Evolutionary conservation across 2,888 invertebrate genomes (phyloP), one percentile per base, ranked within the genome.

Genomic region (Corythucha ciliata): DNA sequence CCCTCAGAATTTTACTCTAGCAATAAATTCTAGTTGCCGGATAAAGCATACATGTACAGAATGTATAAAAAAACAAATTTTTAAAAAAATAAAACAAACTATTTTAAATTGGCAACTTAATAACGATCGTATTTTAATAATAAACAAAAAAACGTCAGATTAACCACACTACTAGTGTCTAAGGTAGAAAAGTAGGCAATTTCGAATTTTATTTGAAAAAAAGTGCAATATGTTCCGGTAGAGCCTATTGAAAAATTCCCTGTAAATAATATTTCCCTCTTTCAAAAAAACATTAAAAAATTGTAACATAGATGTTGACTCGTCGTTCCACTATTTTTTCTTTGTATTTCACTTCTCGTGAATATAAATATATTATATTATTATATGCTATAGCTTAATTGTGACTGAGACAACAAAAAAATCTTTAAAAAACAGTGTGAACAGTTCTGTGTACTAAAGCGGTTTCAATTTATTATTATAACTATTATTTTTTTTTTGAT

Each of bases 241-340:
- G 48, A n/a, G n/a, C n/a, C n/a, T n/a, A n/a, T n/a, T n/a, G n/a
- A n/a, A n/a, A n/a, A n/a, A n/a, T n/a, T n/a, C n/a, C n/a, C n/a
- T n/a, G n/a, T n/a, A n/a, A n/a, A n/a, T n/a, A n/a, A n/a, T n/a
- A n/a, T n/a, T n/a, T n/a, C n/a, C 14, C 22, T 20, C 45, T 27
- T 26, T 21, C 14, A 18, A 29, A 27, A 27, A 47, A 47, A 36
- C 18, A 26, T 47, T 29, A 33, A 53, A 48, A 48, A 22, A 53
- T 57, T 53, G 56, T 58, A 61, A 56, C 58, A 55, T 58, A 59
- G 58, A 56, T 57, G 57, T 56, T 56, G 50, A 55, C 45, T 55
- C 44, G 57, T 57, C 55, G 57, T 57, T 55, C 53, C 55, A 52
- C 44, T 49, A 29, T 29, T 10, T 29, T 10, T 39, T 39, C 16